Base-by-base conservation (phyloP, 2,888 invertebrate species). In the Oscheius sp. region DNA sequence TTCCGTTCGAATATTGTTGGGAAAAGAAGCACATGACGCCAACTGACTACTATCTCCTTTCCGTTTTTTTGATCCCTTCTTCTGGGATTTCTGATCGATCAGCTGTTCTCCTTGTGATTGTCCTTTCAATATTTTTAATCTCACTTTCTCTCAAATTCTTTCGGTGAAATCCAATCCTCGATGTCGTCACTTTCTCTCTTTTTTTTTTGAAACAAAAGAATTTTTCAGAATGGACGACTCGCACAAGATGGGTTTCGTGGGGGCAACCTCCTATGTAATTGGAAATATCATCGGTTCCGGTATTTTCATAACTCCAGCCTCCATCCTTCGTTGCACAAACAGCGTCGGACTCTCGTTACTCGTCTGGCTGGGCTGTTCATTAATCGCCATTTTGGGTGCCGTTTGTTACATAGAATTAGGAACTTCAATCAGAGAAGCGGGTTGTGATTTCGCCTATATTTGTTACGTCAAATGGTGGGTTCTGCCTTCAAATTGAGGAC, bases 291-390 rank as follows among this genome's bases (percentile, higher is more conserved):
- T 86, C 48, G 85, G 85, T 20, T 81, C 82, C 2, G 85, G 85
- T 39, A 85, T 85, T 42, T 85, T 85, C 73, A 85, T 86, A 75
- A 80, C 81, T 15, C 82, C 81, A 1, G 74, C 80, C 0, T 80
- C 79, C 2, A 81, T 80, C 57, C 66, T 81, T 20, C 29, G 78
- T 68, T 74, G 68, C 57, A 81, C 83, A 3, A 81, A 84, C 52
- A 95, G 95, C 79, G 95, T 96, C 0, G 96, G 96, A 82, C 91
- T 93, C 66, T 92, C 95, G 69, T 89, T 98, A 5, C 88, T 97
- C 45, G 94, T 98, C 12, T 97, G 97, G 97, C 90, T 93, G 0
- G 90, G 91, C 57, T 94, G 96, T 37, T 97, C 97, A 27, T 87
- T 96, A 17, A 85, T 85, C 63, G 85, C 85, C 20, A 80, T 86